Evolutionary conservation across 2,888 invertebrate genomes (phyloP), one percentile per base, ranked within the genome.

Genomic region (Brachyptera putata): DNA sequence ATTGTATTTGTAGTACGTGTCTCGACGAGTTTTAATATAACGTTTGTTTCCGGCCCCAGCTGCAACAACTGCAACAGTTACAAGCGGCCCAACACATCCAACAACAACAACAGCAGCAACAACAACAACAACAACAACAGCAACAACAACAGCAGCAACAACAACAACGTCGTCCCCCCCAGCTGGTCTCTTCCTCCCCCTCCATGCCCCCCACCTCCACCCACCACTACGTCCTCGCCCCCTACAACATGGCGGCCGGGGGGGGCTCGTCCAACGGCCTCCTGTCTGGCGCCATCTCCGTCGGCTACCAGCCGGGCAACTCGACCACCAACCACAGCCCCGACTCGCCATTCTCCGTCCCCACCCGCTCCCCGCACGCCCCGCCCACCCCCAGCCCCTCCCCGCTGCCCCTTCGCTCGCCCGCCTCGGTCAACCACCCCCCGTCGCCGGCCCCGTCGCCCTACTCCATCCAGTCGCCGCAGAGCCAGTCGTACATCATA

Each of bases 361-460:
- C 61, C 41, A 57, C 60, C 26, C 34, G 63, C 13, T 64, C 63
- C 13, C 63, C 61, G 13, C 63, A 64, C 50, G 63, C 61, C n/a
- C 63, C 63, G n/a, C 63, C 61, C 22, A 64, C 63, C 2, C 63
- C 63, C n/a, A 63, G 63, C 56, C 63, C 63, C 3, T 49, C 61
- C n/a, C 63, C 63, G 9, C 39, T 61, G 11, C 63, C 63, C 14
- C 43, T 60, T 22, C 57, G 63, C 11, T 64, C 63, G n/a, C 63
- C 63, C 4, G 61, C 63, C 26, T 61, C 61, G 16, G 50, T 61
- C n/a, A 50, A 57, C 21, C 63, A 61, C 41, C 63, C 63, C 16
- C 61, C 63, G 16, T 64, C 63, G n/a, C 63, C 63, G 25, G 57
- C 61, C 2, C 60, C 61, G 5, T 61, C 60, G n/a, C 61, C 63